phyloP scores from a whole-genome alignment of 1,140 invertebrate genomes.

The Lucilia sericata region DNA sequence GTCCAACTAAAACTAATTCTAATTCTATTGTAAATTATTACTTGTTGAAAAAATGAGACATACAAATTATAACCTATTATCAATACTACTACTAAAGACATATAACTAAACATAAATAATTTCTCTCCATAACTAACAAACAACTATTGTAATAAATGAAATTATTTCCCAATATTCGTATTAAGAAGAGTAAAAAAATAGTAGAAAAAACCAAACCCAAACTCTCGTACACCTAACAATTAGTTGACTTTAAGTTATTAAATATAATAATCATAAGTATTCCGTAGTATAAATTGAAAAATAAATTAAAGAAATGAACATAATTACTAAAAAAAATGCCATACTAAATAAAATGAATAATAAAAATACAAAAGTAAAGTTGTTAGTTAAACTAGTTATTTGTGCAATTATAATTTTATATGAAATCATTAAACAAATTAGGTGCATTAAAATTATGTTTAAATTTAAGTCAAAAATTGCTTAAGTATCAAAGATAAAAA shows the following conservation, averaged over 20 bases:
- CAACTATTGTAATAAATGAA: slow-evolving; percentile 37
- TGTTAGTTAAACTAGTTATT: slow-evolving; percentile 57
- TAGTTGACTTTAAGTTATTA: slow-evolving; percentile 3
- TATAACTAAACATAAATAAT: background rate
- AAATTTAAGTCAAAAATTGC: slow-evolving; percentile 22
- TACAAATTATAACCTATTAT: slow-evolving; percentile 3
- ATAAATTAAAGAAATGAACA: background rate
- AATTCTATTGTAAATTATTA: slow-evolving; percentile 5
- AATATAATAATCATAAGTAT: slow-evolving; percentile 1
- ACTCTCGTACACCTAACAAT: background rate
- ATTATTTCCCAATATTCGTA: slow-evolving; percentile 13
- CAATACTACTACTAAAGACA: background rate
- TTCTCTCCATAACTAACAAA: slow-evolving; percentile 2
- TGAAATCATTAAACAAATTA: slow-evolving; percentile 41
- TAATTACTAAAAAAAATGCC: background rate
- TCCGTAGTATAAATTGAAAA: slow-evolving; percentile 10
- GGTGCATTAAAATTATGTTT: slow-evolving; percentile 45
- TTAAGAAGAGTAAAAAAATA: slow-evolving; percentile 33
- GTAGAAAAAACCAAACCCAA: background rate
- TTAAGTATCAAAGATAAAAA: slow-evolving; percentile 1
- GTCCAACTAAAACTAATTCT: background rate
- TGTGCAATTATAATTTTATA: slow-evolving; percentile 46
- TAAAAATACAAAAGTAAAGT: slow-evolving; percentile 12
- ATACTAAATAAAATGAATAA: slow-evolving; percentile 33
- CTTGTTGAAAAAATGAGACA: background rate